Evolutionary conservation across 2,888 invertebrate species (phyloP), one percentile per base, ranked within the genome.

Genomic region (Gonocerus acuteangulatus): DNA sequence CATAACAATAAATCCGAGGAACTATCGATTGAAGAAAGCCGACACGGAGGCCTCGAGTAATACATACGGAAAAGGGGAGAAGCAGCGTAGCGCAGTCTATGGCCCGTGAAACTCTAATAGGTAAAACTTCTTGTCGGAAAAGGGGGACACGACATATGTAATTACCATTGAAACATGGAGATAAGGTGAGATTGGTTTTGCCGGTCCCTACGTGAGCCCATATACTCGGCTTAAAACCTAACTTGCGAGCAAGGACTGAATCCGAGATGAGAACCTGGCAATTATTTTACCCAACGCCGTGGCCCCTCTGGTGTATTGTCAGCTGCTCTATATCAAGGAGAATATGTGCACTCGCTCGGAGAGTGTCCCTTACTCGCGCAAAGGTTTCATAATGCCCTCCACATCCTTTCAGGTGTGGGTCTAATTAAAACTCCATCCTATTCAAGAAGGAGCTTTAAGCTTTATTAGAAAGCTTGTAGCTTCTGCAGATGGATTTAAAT

Each of bases 141-240:
- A n/a, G n/a, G 48, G 48, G 32, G 32, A 51, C 27, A 32, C 51
- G 51, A 51, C 51, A 51, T 51, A 51, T 51, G 51, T 51, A 51
- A 51, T 51, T 51, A 51, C 51, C 51, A 51, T 27, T 51, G 51
- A 51, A 51, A 51, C 51, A 51, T 51, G 51, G 51, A 51, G 51
- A 51, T 51, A 51, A 51, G 51, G n/a, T 11, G 11, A 27, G 44
- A 54, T 54, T 54, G 54, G 54, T 54, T 54, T 54, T 54, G 54
- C 27, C 44, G 6, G 27, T 27, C 44, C 13, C 54, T 54, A 54
- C 54, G 54, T 54, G 54, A 54, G 54, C 19, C 44, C 54, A 54
- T 54, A 54, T 54, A 21, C 54, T 9, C 27, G 27, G 22, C 9
- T 13, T 54, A 54, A 54, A 54, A 54, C 54, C 39, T 44, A 42